A percentile compares a stretch with the other conserved stretches of the same genome.
Evolutionary conservation across 2,797 vertebrate species (phyloP).

Genomic region (Oreonectes daqikongensis): DNA sequence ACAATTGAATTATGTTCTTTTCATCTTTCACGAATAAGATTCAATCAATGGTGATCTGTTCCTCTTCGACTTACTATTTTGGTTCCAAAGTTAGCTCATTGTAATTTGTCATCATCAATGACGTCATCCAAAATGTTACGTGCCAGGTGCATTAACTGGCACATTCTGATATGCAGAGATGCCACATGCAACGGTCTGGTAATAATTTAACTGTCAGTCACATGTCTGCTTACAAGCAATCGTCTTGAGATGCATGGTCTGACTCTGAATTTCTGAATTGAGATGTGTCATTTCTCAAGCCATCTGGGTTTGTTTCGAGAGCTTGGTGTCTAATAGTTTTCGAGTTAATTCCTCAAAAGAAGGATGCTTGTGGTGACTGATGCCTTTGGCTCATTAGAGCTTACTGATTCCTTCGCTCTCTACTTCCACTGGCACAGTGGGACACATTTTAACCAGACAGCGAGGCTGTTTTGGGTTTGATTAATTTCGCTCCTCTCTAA

Average conservation of each 20-base stretch:
- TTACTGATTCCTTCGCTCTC: conserved; percentile 8
- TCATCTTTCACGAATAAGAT: background rate
- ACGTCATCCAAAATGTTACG: conserved; percentile 7
- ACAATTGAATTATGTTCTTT: background rate
- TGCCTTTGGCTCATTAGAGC: conserved; percentile 30
- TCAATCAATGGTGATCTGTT: background rate
- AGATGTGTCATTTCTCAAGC: conserved; percentile 2
- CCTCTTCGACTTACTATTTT: background rate
- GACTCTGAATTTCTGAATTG: conserved; percentile 1
- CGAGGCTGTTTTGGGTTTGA: conserved; percentile 14
- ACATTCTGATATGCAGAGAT: background rate
- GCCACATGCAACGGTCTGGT: background rate
- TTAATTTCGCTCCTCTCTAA: conserved; percentile 31
- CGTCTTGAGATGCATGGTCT: background rate
- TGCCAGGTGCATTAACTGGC: background rate
- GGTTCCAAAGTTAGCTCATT: background rate
- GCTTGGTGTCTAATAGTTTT: background rate
- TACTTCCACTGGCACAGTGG: background rate
- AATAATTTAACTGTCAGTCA: conserved; percentile 20
- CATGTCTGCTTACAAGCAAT: background rate
- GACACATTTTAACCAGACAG: conserved; percentile 30
- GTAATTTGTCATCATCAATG: conserved; percentile 4
- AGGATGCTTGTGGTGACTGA: conserved; percentile 4
- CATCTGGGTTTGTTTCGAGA: background rate
- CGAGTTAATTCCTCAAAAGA: background rate